These are phyloP conservation scores for Drosophila meridiana DNA, from an alignment of 2,888 invertebrate genomes.

Conservation along the genomic window DNA sequence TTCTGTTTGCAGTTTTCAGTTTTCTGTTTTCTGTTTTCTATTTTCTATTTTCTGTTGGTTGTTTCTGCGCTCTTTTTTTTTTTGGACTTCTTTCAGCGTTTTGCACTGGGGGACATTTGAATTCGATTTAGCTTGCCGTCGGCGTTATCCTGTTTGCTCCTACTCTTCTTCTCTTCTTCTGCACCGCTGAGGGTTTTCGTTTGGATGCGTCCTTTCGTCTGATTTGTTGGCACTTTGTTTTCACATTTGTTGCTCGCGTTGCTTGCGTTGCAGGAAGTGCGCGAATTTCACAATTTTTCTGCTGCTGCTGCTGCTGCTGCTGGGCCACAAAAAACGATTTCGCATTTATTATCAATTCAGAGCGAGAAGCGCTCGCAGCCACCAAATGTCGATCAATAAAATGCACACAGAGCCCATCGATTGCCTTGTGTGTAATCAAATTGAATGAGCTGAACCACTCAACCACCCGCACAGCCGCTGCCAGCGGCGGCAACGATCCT, in stretches of 20 bases:
- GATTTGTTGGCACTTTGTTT: conserved; percentile 38
- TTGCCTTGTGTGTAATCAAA: conserved; percentile 54
- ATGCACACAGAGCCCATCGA: conserved; percentile 28
- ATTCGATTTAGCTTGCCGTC: conserved; percentile 48
- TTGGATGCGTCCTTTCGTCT: conserved; percentile 23
- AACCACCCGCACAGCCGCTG: neutral
- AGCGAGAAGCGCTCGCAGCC: conserved; percentile 19
- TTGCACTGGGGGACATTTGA: conserved; percentile 24
- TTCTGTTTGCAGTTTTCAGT: conserved; percentile 9
- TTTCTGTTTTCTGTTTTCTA: no score
- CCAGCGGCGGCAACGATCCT: neutral
- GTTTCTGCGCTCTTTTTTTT: neutral
- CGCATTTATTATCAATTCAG: conserved; percentile 53
- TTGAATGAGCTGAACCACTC: conserved; percentile 29
- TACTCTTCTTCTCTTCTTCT: conserved; percentile 11
- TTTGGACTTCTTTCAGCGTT: neutral
- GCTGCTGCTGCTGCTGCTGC: conserved; percentile 34
- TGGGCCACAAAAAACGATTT: conserved; percentile 33
- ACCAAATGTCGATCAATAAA: conserved; percentile 50
- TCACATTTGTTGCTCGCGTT: conserved; percentile 33
- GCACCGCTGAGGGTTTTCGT: conserved; percentile 4
- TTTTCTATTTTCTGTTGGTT: conserved; percentile 10
- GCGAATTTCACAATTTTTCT: conserved; percentile 50
- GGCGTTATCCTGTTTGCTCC: conserved; percentile 32
- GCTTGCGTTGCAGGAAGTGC: conserved; percentile 29